Conservation (phyloP, 2,888 invertebrate genomes). For the Mythimna albipuncta region DNA sequence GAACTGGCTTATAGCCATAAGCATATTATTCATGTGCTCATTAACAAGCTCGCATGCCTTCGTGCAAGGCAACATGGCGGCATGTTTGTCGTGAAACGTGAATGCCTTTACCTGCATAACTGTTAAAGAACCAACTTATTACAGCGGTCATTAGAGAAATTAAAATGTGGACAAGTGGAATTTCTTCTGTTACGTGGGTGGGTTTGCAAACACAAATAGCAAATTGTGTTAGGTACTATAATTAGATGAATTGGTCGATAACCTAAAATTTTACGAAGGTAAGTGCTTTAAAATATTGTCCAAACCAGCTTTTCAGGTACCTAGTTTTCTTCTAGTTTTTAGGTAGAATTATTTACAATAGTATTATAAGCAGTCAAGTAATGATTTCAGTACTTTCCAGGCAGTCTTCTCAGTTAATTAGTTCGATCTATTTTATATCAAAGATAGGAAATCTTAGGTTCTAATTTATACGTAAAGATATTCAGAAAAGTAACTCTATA, state of each 20-base stretch:
- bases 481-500: not conserved
- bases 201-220: constrained; percentile 14
- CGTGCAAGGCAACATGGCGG: constrained; percentile 26
- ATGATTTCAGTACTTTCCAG: not conserved
- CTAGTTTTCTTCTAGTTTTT: not conserved
- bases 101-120: constrained; percentile 25
- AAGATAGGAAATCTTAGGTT: not conserved
- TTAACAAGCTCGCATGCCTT: constrained; percentile 38
- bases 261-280: not conserved
- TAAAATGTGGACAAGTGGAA: constrained; percentile 4
- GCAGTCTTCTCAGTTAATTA: not conserved
- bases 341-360: too few species aligned
- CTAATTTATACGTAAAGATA: not conserved
- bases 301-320: not conserved
- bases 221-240: not conserved
- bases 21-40: constrained; percentile 36
- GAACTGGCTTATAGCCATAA: not conserved
- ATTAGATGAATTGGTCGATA: constrained; percentile 2
- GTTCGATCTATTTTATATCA: not conserved
- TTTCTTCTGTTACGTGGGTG: constrained; percentile 5
- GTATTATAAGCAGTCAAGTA: too few species aligned
- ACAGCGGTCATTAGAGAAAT: constrained; percentile 21
- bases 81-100: constrained; percentile 15
- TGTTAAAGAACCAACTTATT: constrained; percentile 17
- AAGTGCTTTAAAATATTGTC: not conserved